Percentiles rank a stretch among this genome's conserved stretches.
These are phyloP conservation scores for Synaphobranchus kaupii DNA, from an alignment of 2,797 vertebrate genomes.

Conservation along the genomic window DNA sequence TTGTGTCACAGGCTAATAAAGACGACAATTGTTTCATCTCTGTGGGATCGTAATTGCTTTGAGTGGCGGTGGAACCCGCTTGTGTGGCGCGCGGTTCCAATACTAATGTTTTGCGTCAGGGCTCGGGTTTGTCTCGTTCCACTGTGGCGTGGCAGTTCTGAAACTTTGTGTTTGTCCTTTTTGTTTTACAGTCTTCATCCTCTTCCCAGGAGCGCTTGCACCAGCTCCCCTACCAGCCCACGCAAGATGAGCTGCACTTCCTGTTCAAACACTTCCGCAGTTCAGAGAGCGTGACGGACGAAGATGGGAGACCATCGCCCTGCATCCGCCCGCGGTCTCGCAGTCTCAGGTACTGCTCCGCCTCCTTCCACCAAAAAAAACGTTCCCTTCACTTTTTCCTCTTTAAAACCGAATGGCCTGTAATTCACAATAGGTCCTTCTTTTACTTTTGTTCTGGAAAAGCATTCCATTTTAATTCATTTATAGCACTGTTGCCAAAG, in stretches of 20 bases:
- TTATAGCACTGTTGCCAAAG: background rate
- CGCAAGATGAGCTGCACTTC: conserved; percentile 93
- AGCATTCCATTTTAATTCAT: background rate
- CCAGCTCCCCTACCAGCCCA: conserved; percentile 97
- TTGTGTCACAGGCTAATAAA: background rate
- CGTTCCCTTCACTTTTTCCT: background rate
- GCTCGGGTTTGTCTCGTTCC: conserved; percentile 44
- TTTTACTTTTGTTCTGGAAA: background rate
- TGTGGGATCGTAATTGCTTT: background rate
- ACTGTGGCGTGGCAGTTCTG: background rate
- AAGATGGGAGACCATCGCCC: conserved; percentile 82
- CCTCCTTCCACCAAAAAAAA: background rate
- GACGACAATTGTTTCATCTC: background rate
- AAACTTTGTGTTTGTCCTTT: conserved; percentile 9
- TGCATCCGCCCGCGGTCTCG: conserved; percentile 87
- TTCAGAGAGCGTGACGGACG: conserved; percentile 89
- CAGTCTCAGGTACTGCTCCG: conserved; percentile 85
- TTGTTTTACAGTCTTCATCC: conserved; percentile 81
- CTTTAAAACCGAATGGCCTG: background rate
- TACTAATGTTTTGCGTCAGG: conserved; percentile 37
- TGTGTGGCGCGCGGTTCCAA: background rate
- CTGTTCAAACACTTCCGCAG: conserved; percentile 97
- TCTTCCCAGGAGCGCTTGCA: conserved; percentile 97
- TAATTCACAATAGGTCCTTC: background rate
- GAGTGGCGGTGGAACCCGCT: background rate